Base-by-base conservation (phyloP, 2,113 vertebrate species). In the Calyptommatus sinebrachiatus region DNA sequence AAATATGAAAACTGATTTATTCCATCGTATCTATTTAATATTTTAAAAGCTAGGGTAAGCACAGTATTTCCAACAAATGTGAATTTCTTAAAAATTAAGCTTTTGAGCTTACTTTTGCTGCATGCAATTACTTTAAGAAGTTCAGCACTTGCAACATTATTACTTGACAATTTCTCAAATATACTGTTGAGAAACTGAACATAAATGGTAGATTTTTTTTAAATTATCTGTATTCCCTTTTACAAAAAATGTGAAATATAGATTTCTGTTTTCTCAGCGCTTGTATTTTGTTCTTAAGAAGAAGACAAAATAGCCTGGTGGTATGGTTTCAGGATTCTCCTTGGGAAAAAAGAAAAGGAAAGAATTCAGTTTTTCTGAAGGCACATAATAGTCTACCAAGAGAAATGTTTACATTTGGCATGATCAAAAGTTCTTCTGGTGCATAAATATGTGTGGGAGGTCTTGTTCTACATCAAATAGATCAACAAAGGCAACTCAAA, bases 401-500 rank as follows among this genome's bases (percentile, higher is more conserved):
- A 91, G 85, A 90, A 86, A 76, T 83, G 80, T 86, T 92, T 88
- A 78, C 83, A 87, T 90, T 79, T 84, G 84, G 81, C 71, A 79
- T 83, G 83, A 91, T 90, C 88, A 88, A 84, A 89, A 80, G 78
- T 90, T 18, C 82, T 88, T 79, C 67, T 81, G 82, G 77, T 83
- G 67, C 69, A 74, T 82, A 80, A 85, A 83, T 81, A 60, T 69
- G 46, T 81, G 72, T 89, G 85, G 80, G 90, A 91, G 87, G 85
- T 86, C 86, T 88, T 75, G 77, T 82, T 92, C 82, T 89, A 81
- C 71, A 77, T 86, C 83, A 89, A 80, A 70, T 8, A 65, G 78
- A 91, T 91, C 88, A 86, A 92, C 84, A 89, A 88, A 91, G 41
- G 82, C 66, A 87, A 84, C 73, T 83, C 77, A 79, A 87, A 90